Conservation (phyloP, 2,888 invertebrate genomes). For the Apocheima hispidaria region DNA sequence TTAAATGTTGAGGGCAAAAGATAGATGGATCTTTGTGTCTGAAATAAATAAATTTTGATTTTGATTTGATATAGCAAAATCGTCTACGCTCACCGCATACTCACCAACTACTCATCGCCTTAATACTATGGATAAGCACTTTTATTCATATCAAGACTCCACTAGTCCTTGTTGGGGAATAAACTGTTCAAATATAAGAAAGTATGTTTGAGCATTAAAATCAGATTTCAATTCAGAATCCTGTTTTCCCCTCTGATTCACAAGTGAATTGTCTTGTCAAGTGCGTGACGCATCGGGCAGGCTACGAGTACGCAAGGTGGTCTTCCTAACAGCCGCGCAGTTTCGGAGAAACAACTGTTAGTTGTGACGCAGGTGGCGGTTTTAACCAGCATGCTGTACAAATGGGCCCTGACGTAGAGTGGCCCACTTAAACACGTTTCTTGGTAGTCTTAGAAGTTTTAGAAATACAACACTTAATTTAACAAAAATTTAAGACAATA, state of each 20-base stretch:
- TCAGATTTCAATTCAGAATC: constrained; percentile 14
- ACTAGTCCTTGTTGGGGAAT: too few relatives aligned
- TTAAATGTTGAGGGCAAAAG: constrained; percentile 1
- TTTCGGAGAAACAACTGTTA: constrained; percentile 42
- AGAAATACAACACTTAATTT: constrained; percentile 13
- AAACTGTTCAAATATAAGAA: too few relatives aligned
- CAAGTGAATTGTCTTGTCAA: constrained; percentile 32
- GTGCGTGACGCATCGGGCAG: constrained; percentile 44
- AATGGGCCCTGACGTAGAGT: constrained; percentile 34
- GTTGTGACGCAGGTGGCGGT: constrained; percentile 38
- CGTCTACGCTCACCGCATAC: too few relatives aligned
- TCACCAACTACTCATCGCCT: too few relatives aligned
- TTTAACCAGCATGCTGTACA: constrained; percentile 33
- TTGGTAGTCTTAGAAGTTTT: constrained; percentile 17
- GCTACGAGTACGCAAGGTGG: constrained; percentile 33
- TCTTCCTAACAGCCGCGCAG: constrained; percentile 33
- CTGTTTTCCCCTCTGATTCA: constrained; percentile 38
- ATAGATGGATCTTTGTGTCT: too few relatives aligned
- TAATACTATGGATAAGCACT: too few relatives aligned
- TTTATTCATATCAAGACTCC: too few relatives aligned
- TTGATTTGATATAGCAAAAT: too few relatives aligned
- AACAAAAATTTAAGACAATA: neutral
- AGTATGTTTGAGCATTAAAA: neutral
- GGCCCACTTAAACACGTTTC: constrained; percentile 35
- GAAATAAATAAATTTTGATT: too few relatives aligned